These are phyloP conservation scores for Syngnathus floridae DNA, from an alignment of 2,113 vertebrate species.

Conservation along the genomic window DNA sequence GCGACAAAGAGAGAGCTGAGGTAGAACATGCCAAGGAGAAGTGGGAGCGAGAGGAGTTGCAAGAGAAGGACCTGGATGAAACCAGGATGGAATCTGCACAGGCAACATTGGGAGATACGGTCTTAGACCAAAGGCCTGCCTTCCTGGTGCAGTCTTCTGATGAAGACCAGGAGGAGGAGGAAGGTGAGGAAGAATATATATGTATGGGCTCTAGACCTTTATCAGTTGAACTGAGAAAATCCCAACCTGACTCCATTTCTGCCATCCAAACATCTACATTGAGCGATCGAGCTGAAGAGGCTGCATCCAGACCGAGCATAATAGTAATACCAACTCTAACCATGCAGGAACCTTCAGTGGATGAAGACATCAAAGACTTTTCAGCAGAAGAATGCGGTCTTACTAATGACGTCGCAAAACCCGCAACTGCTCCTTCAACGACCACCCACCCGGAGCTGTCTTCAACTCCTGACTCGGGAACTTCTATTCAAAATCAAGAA, in stretches of 20 bases:
- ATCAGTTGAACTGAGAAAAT: slow-evolving; percentile 54
- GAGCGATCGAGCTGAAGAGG: slow-evolving; percentile 33
- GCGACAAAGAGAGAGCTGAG: slow-evolving; percentile 36
- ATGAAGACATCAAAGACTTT: slow-evolving; percentile 50
- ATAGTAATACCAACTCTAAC: slow-evolving; percentile 44
- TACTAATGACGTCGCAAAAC: slow-evolving; percentile 29
- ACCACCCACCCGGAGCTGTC: slow-evolving; percentile 31
- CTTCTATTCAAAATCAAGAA: slow-evolving; percentile 21
- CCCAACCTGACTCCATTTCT: slow-evolving; percentile 46
- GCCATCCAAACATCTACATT: slow-evolving; percentile 20
- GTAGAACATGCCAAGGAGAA: slow-evolving; percentile 50
- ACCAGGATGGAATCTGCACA: slow-evolving; percentile 27
- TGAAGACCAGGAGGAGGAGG: slow-evolving; percentile 65
- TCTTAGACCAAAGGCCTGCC: slow-evolving; percentile 36
- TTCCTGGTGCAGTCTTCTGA: slow-evolving; percentile 67
- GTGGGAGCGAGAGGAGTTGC: slow-evolving; percentile 61
- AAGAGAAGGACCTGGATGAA: slow-evolving; percentile 59
- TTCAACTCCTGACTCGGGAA: slow-evolving; percentile 13
- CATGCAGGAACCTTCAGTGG: slow-evolving; percentile 57
- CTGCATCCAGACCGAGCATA: slow-evolving; percentile 20
- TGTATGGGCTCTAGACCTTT: slow-evolving; percentile 62
- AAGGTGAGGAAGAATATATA: slow-evolving; percentile 51
- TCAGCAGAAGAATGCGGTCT: slow-evolving; percentile 27
- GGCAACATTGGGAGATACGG: slow-evolving; percentile 18
- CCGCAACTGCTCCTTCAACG: slow-evolving; percentile 28